A percentile compares a stretch with the other conserved stretches of the same genome.
phyloP scores from a whole-genome alignment of 2,797 vertebrate species.

The Sebastiscus albofasciatus region DNA sequence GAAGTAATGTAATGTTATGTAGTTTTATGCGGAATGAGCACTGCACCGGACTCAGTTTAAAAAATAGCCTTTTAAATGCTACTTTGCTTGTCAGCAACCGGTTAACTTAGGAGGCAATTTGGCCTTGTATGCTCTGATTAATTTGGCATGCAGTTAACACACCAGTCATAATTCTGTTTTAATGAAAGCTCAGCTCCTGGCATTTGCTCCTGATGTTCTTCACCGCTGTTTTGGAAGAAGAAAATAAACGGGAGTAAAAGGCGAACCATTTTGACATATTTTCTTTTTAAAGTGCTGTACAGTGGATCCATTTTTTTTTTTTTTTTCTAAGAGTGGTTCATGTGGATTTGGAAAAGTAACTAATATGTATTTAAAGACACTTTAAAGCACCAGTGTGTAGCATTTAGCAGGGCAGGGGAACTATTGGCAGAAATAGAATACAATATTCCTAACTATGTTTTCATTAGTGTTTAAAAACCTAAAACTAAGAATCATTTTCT shows the following conservation, averaged over 20 bases:
- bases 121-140: not conserved
- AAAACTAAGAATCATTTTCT: no score
- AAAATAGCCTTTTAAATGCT: not conserved
- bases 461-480: no score
- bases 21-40: not conserved
- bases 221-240: not conserved
- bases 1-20: not conserved
- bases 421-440: no score
- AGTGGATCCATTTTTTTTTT: not conserved
- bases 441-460: no score
- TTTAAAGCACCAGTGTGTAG: not conserved
- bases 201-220: not conserved
- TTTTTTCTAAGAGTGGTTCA: not conserved
- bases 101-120: not conserved
- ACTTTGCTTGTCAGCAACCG: not conserved
- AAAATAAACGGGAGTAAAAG: not conserved
- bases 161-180: not conserved
- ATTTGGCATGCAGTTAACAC: not conserved
- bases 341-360: not conserved
- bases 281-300: not conserved
- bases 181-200: not conserved
- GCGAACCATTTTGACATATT: not conserved
- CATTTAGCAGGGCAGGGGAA: no score
- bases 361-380: not conserved
- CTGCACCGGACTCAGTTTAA: not conserved